A percentile compares a stretch with the other conserved stretches of the same genome.
phyloP scores from a whole-genome alignment of 2,888 invertebrate species.

The Caenorhabditis imperialis region DNA sequence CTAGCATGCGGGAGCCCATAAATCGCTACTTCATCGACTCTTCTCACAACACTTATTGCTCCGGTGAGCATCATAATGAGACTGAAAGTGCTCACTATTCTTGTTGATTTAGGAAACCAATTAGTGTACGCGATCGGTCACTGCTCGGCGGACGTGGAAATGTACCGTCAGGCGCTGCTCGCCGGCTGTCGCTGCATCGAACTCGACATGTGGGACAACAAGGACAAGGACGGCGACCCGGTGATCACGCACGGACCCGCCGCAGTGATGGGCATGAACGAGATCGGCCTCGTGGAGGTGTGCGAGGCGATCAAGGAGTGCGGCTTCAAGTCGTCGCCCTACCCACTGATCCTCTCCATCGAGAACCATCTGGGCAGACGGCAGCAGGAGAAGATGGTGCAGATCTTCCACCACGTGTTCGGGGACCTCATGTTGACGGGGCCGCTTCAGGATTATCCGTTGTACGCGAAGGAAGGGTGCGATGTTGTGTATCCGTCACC shows the following conservation, averaged over 20 bases:
- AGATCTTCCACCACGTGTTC: constrained; percentile 64
- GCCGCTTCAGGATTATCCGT: constrained; percentile 67
- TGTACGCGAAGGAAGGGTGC: constrained; percentile 28
- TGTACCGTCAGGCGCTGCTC: constrained; percentile 93
- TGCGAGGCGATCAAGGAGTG: constrained; percentile 96
- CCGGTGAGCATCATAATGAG: constrained; percentile 27
- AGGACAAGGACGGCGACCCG: constrained; percentile 86
- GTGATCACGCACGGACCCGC: constrained; percentile 95
- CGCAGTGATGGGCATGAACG: constrained; percentile 69
- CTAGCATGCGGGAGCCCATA: constrained; percentile 69
- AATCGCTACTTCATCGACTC: constrained; percentile 72
- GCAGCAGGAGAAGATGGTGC: constrained; percentile 72
- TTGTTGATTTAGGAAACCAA: constrained; percentile 48
- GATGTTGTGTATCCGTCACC: constrained; percentile 69
- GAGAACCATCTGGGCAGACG: constrained; percentile 92
- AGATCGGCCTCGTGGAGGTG: constrained; percentile 82
- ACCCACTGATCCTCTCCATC: constrained; percentile 95
- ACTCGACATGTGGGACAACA: constrained; percentile 97
- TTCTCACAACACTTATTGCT: constrained; percentile 73
- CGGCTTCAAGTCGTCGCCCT: constrained; percentile 97
- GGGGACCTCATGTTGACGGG: constrained; percentile 68
- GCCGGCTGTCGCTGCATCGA: constrained; percentile 98
- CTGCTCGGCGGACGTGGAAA: constrained; percentile 88
- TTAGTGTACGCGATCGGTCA: constrained; percentile 50
- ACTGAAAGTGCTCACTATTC: neutral